phyloP scores from a whole-genome alignment of 2,113 vertebrate genomes.

The Donacobius atricapilla region DNA sequence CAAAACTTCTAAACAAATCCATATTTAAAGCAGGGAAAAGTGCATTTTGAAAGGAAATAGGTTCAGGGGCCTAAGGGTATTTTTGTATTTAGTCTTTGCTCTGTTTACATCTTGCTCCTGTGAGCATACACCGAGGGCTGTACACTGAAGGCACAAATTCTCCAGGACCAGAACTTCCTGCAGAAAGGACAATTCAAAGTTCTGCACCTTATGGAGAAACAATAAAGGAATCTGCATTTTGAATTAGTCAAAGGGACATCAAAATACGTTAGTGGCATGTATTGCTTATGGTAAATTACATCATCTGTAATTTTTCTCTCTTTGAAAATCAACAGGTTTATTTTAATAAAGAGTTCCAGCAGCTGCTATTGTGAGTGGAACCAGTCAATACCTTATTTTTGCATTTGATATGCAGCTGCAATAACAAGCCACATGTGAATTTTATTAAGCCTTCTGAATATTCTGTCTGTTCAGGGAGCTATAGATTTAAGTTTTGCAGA shows the following conservation, averaged over 20 bases:
- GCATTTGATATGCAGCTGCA: constrained; percentile 34
- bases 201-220: background rate
- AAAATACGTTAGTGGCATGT: background rate
- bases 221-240: background rate
- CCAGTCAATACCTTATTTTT: constrained; percentile 47
- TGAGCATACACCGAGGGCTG: accelerated
- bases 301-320: background rate
- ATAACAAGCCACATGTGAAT: constrained; percentile 49
- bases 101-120: background rate
- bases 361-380: constrained; percentile 27
- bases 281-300: background rate
- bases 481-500: constrained; percentile 30
- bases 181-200: background rate
- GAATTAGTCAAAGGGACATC: background rate
- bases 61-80: background rate
- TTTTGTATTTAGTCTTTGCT: background rate
- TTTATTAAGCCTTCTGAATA: constrained; percentile 44
- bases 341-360: constrained; percentile 17
- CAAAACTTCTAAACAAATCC: background rate
- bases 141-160: background rate
- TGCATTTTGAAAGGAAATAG: background rate
- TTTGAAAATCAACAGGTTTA: constrained; percentile 50
- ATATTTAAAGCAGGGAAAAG: background rate
- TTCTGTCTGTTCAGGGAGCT: constrained; percentile 36
- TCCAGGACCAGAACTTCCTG: background rate